Evolutionary conservation across 2,797 vertebrate species (phyloP).

Genomic region (Amphiprion clarkii): DNA sequence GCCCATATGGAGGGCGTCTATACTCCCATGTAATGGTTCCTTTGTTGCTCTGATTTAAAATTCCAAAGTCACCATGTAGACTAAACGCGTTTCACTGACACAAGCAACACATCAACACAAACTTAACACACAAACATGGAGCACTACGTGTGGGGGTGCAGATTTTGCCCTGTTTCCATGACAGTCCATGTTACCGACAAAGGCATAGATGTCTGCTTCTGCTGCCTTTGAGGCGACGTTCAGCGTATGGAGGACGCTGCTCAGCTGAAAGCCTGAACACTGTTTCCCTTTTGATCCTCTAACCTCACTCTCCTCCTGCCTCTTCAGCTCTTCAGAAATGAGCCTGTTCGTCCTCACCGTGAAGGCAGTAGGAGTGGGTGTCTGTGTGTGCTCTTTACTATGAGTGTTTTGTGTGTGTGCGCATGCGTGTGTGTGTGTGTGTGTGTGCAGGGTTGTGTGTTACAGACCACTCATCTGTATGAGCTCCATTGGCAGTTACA

Average conservation of each 20-base stretch:
- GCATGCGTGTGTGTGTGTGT: constrained; percentile 20
- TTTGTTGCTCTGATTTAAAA: background rate
- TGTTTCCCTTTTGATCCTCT: constrained; percentile 53
- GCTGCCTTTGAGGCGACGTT: constrained; percentile 12
- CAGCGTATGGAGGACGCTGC: constrained; percentile 19
- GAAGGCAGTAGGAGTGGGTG: constrained; percentile 60
- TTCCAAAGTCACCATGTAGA: constrained; percentile 3
- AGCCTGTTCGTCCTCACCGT: constrained; percentile 58
- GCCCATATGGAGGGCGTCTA: no score
- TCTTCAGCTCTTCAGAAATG: constrained; percentile 69
- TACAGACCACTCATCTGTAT: constrained; percentile 74
- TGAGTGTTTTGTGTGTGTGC: constrained; percentile 21
- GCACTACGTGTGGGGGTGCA: background rate
- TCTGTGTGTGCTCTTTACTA: constrained; percentile 52
- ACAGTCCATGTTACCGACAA: constrained; percentile 18
- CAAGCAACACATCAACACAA: constrained; percentile 9
- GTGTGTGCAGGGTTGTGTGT: constrained; percentile 20
- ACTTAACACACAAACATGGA: background rate
- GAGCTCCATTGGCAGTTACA: constrained; percentile 74
- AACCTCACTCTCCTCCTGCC: constrained; percentile 58
- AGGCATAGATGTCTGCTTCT: background rate
- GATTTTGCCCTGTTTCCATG: constrained; percentile 23
- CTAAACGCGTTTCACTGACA: constrained; percentile 12
- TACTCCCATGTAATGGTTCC: background rate
- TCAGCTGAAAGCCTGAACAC: constrained; percentile 42